A percentile compares a stretch with the other conserved stretches of the same genome.
Evolutionary conservation across 2,113 vertebrate genomes (phyloP).

Genomic region (Macroglossus sobrinus): DNA sequence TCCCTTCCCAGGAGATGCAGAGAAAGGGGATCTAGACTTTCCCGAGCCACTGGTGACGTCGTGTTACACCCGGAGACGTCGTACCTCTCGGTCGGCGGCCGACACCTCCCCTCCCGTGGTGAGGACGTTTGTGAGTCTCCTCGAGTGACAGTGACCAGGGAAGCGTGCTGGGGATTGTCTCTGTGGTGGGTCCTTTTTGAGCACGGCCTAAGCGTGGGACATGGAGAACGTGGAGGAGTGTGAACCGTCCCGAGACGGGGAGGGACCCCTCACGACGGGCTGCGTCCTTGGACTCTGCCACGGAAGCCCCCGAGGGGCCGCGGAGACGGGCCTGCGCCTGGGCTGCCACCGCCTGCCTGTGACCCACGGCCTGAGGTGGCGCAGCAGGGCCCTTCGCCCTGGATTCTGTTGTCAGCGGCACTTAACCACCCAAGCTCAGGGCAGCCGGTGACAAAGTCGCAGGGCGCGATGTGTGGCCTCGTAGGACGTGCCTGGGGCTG

Average conservation of each 20-base stretch:
- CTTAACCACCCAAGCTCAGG: background rate
- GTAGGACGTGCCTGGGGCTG: rapidly evolving
- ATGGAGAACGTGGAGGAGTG: background rate
- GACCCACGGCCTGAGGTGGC: background rate
- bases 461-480: rapidly evolving
- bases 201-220: background rate
- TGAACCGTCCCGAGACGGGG: background rate
- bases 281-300: too few relatives aligned
- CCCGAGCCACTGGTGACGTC: background rate
- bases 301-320: rapidly evolving
- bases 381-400: background rate
- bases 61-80: background rate
- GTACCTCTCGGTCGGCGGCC: background rate
- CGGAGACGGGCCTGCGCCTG: too few relatives aligned
- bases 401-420: background rate
- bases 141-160: too few relatives aligned
- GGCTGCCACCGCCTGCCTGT: background rate
- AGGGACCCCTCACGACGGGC: too few relatives aligned
- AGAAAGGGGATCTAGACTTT: background rate
- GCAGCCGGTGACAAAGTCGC: background rate
- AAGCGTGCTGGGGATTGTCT: background rate
- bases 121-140: background rate
- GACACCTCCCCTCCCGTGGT: rapidly evolving
- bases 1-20: background rate
- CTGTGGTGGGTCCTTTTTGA: background rate